Base-by-base conservation (phyloP, 2,888 invertebrate species). In the Neuroscelio doddi region DNA sequence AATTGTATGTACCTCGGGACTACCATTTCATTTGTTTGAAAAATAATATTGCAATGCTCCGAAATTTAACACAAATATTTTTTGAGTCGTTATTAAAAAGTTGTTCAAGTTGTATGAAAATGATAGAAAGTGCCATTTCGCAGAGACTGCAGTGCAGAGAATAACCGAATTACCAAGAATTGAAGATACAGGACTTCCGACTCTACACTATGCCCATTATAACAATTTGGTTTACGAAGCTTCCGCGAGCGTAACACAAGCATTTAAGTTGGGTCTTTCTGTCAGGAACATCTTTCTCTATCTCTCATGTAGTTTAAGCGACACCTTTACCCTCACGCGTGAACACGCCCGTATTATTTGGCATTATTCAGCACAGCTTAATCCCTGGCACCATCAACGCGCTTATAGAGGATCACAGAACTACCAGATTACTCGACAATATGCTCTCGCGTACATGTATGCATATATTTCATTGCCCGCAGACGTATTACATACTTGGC, bases 161-260 rank as follows among this genome's bases (percentile, higher is more conserved):
- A 56, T 72, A 72, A 74, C 70, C 70, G 67, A 71, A 73, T 75
- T 73, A 62, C 67, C 39, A 41, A 38, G 56, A 53, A 65, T 61
- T 62, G 61, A 64, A 70, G 68, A 64, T 71, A 68, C 56, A 50
- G 39, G 55, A 59, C 55, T 53, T 56, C 39, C 45, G 58, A 51
- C 51, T 53, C 64, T 56, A n/a, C n/a, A n/a, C 57, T 42, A 42
- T 65, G 45, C 59, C 69, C 71, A 74, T 77, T 76, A 73, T 76
- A 76, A 76, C 74, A 74, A 76, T 74, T 74, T 66, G 68, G 71
- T 77, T 78, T 72, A 58, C 69, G 68, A 73, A 72, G 69, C 71
- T 71, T 69, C 65, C 69, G 71, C 70, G 57, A 55, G 58, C 55
- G 51, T 27, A 39, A 36, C 39, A 38, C 34, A 21, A 30, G 32